Conservation (phyloP, 2,113 vertebrate genomes). For the Xerus inauris region DNA sequence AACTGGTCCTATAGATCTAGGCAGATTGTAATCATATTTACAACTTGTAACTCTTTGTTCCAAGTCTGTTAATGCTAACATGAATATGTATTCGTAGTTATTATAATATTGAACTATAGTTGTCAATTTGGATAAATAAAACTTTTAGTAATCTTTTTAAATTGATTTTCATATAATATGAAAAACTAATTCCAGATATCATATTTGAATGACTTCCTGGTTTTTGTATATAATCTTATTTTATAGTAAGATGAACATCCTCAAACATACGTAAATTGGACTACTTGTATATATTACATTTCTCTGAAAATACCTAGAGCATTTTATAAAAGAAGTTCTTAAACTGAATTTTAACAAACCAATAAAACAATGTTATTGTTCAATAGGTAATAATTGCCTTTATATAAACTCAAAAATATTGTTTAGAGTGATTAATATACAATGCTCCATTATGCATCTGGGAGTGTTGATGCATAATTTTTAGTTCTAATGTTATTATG, state of each 20-base stretch:
- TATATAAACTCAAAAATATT: constrained; percentile 91
- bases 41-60: constrained; percentile 31
- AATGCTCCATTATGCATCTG: constrained; percentile 91
- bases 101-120: constrained; percentile 34
- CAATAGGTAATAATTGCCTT: constrained; percentile 90
- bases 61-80: constrained; percentile 15
- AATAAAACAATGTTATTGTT: constrained; percentile 87
- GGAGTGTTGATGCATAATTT: constrained; percentile 91
- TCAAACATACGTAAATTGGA: constrained; percentile 39
- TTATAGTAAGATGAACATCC: constrained; percentile 8
- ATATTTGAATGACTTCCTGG: constrained; percentile 32
- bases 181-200: background rate
- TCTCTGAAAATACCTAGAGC: constrained; percentile 66
- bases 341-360: constrained; percentile 86
- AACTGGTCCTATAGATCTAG: background rate
- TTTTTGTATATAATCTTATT: constrained; percentile 25
- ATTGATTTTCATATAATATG: constrained; percentile 15
- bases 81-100: background rate
- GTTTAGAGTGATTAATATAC: constrained; percentile 91
- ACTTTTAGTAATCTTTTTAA: constrained; percentile 51
- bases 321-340: constrained; percentile 80
- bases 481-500: constrained; percentile 90
- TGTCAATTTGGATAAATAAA: constrained; percentile 39
- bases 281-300: constrained; percentile 58
- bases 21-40: background rate